phyloP scores from a whole-genome alignment of 2,797 vertebrate species.

The Microhierax caerulescens region DNA sequence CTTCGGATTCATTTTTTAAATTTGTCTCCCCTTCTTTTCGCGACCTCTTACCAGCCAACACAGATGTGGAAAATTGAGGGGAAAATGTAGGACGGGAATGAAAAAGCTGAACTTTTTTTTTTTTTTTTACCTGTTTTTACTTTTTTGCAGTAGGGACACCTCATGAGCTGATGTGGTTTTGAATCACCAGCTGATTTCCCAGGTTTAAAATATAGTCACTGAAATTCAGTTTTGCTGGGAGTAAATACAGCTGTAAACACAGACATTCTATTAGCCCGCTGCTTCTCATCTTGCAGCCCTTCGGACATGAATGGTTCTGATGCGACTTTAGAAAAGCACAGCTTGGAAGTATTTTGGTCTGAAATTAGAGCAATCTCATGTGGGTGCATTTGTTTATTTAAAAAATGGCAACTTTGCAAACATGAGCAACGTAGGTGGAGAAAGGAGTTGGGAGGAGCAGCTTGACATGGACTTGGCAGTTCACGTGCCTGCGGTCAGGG shows the following conservation, averaged over 20 bases:
- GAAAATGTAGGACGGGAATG: fast-evolving
- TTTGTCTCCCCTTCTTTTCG: neutral
- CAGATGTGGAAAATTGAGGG: neutral
- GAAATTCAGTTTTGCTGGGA: neutral
- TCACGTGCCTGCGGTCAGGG: neutral
- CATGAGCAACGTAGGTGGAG: neutral
- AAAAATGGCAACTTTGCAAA: neutral
- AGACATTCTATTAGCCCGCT: neutral
- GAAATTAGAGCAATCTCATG: neutral
- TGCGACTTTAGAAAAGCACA: neutral
- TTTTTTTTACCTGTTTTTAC: neutral
- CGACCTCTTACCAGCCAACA: neutral
- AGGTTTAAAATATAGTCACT: neutral
- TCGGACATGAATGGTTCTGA: fast-evolving
- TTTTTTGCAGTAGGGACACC: neutral
- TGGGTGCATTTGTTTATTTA: neutral
- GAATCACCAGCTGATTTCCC: neutral
- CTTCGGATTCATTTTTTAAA: neutral
- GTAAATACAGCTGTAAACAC: neutral
- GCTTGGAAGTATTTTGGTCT: neutral
- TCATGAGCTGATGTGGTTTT: neutral
- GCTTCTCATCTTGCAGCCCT: neutral
- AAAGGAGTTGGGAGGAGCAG: neutral
- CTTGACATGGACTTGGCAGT: neutral
- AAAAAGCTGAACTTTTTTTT: too few species aligned